These are phyloP conservation scores for Chironomus riparius DNA, from an alignment of 2,888 invertebrate genomes.

Conservation along the genomic window DNA sequence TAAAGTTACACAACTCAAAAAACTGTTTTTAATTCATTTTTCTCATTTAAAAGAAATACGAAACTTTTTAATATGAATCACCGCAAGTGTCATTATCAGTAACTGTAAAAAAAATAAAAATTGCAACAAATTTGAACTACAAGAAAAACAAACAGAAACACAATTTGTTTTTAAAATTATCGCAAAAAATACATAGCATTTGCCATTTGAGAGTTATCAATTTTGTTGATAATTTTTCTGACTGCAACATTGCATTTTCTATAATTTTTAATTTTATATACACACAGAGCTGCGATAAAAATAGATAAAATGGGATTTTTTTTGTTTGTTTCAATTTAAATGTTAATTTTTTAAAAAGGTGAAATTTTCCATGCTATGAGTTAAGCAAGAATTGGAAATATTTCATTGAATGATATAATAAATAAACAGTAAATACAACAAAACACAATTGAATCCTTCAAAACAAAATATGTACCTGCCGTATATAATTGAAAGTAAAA, in stretches of 20 bases:
- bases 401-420: background rate
- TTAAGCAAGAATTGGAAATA: background rate
- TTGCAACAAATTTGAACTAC: constrained; percentile 9
- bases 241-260: no score
- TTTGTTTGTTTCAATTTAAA: no score
- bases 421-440: background rate
- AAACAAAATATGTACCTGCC: constrained; percentile 24
- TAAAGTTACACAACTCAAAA: background rate
- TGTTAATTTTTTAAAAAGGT: no score
- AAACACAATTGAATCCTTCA: constrained; percentile 19
- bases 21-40: background rate
- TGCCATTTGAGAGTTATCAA: no score
- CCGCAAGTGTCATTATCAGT: constrained; percentile 34
- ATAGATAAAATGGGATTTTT: no score
- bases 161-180: background rate
- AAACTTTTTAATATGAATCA: constrained; percentile 29
- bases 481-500: constrained; percentile 9
- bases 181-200: no score
- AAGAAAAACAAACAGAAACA: background rate
- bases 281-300: no score
- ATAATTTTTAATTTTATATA: no score
- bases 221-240: no score
- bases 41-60: background rate
- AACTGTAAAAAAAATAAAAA: constrained; percentile 10
- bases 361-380: background rate